A percentile compares a stretch with the other conserved stretches of the same genome.
phyloP scores from a whole-genome alignment of 2,113 vertebrate species.

The Protomyctophum bolini region DNA sequence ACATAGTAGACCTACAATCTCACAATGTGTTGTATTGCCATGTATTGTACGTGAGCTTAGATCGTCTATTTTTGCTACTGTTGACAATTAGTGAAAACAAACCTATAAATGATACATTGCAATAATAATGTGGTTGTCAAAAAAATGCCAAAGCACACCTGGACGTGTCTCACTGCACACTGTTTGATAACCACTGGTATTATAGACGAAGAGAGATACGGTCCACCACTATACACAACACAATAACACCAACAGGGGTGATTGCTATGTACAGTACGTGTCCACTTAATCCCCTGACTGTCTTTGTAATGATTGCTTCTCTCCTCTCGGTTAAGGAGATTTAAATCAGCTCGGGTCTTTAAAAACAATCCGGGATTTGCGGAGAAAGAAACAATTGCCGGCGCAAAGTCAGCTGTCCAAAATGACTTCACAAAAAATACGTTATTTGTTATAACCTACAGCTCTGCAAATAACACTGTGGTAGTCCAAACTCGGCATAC shows the following conservation, averaged over 20 bases:
- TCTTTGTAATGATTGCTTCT: slow-evolving; percentile 76
- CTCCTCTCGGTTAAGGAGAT: slow-evolving; percentile 79
- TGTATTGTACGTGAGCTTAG: no score
- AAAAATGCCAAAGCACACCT: no score
- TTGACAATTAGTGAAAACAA: no score
- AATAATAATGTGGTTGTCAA: no score
- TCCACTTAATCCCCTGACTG: slow-evolving; percentile 48
- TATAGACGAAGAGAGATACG: slow-evolving; percentile 5
- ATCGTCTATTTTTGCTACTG: no score
- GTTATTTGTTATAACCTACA: no score
- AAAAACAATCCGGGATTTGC: slow-evolving; percentile 80
- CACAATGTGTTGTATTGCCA: no score
- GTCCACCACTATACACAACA: slow-evolving; percentile 19
- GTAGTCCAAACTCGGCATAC: no score
- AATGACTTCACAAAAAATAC: not conserved
- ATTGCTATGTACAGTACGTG: slow-evolving; percentile 25
- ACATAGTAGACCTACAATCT: no score
- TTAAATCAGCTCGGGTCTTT: slow-evolving; percentile 72
- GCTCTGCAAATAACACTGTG: no score
- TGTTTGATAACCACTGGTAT: not conserved
- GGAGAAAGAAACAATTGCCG: slow-evolving; percentile 66
- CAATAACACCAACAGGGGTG: slow-evolving; percentile 35
- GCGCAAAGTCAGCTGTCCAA: slow-evolving; percentile 36
- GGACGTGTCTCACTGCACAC: no score
- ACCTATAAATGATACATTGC: no score